These are phyloP conservation scores for Sebastes miniatus DNA, from an alignment of 2,797 vertebrate genomes.

Conservation along the genomic window DNA sequence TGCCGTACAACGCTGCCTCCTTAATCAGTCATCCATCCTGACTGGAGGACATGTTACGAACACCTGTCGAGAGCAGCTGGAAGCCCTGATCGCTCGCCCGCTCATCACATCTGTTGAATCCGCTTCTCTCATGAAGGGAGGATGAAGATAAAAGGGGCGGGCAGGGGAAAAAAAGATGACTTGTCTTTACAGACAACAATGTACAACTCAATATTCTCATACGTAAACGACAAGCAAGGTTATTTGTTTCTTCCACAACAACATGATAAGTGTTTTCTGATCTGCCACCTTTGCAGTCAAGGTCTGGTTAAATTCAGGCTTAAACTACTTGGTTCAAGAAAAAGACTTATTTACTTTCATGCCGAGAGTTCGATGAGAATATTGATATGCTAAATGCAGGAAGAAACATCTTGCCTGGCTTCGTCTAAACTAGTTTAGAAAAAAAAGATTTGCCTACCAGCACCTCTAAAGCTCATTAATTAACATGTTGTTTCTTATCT, in stretches of 20 bases:
- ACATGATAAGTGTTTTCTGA: neutral
- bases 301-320: neutral
- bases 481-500: too few species aligned
- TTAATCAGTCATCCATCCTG: conserved; percentile 17
- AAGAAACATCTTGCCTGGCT: neutral
- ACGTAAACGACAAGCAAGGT: neutral
- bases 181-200: neutral
- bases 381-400: neutral
- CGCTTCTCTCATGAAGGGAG: neutral
- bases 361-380: neutral
- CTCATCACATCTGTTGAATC: conserved; percentile 39
- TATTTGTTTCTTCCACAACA: neutral
- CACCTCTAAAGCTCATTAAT: too few species aligned
- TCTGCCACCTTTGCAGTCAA: neutral
- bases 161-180: neutral
- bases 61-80: conserved; percentile 40
- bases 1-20: neutral
- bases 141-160: neutral
- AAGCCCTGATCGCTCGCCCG: neutral
- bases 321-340: neutral
- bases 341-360: fast-evolving
- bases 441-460: too few species aligned
- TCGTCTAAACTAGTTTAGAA: too few species aligned
- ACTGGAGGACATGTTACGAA: neutral
- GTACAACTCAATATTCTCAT: neutral